Evolutionary conservation across 2,888 invertebrate genomes (phyloP).

Genomic region (Harmothoe impar): DNA sequence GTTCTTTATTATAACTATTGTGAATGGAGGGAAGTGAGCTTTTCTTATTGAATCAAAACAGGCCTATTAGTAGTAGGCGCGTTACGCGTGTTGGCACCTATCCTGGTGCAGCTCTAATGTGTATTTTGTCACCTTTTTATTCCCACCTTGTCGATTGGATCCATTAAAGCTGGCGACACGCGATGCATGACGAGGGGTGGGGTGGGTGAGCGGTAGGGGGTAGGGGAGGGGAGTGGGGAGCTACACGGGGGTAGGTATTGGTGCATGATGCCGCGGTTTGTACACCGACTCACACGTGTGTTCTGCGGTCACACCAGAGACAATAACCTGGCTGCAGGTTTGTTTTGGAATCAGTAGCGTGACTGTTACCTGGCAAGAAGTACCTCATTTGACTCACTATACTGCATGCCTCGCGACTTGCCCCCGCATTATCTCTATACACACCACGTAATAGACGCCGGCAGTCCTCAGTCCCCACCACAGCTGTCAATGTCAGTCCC

Average conservation of each 20-base stretch:
- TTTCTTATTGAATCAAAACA: neutral
- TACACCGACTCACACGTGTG: slow-evolving; percentile 29
- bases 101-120: neutral
- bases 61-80: neutral
- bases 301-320: neutral
- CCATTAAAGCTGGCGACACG: slow-evolving; percentile 17
- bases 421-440: neutral
- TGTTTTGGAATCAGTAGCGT: neutral
- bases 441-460: too few relatives aligned
- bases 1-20: too few relatives aligned
- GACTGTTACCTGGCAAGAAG: neutral
- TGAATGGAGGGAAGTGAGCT: neutral
- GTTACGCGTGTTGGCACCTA: neutral
- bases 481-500: neutral
- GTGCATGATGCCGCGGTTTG: neutral
- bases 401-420: neutral
- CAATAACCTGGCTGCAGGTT: neutral
- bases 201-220: neutral
- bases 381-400: neutral
- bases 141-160: slow-evolving; percentile 30
- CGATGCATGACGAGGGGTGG: slow-evolving; percentile 9
- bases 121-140: slow-evolving; percentile 39
- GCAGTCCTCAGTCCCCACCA: too few relatives aligned
- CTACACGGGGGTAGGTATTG: neutral
- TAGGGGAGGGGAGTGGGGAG: neutral